Conservation (phyloP, 2,113 vertebrate genomes). For the Alexandromys fortis region DNA sequence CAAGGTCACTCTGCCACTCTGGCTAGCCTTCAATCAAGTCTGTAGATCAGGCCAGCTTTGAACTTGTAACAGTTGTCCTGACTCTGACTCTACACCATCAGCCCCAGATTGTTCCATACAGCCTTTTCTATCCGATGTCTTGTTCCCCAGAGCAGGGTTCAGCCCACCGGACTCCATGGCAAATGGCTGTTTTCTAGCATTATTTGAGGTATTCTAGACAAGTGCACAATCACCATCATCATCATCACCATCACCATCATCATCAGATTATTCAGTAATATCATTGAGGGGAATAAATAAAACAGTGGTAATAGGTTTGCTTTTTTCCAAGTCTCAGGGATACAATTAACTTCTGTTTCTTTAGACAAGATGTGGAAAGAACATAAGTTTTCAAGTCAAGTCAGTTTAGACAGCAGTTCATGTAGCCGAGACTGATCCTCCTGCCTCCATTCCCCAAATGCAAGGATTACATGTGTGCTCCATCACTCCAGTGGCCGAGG, state of each 20-base stretch:
- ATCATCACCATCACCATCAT: background rate
- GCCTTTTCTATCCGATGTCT: background rate
- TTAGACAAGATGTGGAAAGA: background rate
- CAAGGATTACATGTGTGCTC: background rate
- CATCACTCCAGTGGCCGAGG: background rate
- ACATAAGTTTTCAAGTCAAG: slow-evolving; percentile 14
- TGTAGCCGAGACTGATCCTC: background rate
- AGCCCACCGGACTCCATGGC: background rate
- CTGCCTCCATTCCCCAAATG: background rate
- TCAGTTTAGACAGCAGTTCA: background rate
- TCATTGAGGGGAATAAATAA: background rate
- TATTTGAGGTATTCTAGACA: background rate
- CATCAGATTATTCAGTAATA: background rate
- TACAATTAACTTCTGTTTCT: slow-evolving; percentile 4
- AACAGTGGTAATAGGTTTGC: background rate
- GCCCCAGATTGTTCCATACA: background rate
- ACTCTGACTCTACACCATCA: background rate
- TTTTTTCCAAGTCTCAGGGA: background rate
- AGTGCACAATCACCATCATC: background rate
- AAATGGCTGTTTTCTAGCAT: background rate
- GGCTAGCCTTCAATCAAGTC: background rate
- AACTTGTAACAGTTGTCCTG: background rate
- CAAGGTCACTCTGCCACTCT: background rate
- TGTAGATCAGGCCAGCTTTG: background rate
- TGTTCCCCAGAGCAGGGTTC: background rate